Percentiles rank a stretch among this genome's conserved stretches.
phyloP scores from a whole-genome alignment of 2,797 vertebrate species.

The Morus bassanus region DNA sequence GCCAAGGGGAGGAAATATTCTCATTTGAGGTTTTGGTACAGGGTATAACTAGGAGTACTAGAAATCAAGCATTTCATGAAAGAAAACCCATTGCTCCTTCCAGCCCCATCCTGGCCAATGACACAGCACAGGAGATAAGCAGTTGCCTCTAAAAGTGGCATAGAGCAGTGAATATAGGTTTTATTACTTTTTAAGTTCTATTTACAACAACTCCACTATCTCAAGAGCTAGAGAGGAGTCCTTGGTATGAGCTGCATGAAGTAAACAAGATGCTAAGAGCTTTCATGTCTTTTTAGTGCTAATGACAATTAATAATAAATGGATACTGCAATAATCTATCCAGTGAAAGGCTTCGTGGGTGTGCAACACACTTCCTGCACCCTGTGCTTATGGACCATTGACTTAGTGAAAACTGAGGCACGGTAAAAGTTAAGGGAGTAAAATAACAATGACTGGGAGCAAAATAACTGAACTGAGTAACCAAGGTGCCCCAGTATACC shows the following conservation, averaged over 20 bases:
- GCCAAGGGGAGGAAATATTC: neutral
- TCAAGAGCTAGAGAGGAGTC: conserved; percentile 33
- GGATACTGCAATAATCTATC: neutral
- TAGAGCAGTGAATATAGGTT: neutral
- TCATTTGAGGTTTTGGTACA: neutral
- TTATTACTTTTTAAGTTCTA: conserved; percentile 30
- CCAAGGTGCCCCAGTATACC: neutral
- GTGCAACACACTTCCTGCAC: neutral
- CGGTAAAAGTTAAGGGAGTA: neutral
- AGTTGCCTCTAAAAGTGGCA: neutral
- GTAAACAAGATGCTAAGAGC: conserved; percentile 61
- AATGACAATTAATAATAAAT: conserved; percentile 66
- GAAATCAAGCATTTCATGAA: neutral
- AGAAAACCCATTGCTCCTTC: neutral
- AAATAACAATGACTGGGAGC: neutral
- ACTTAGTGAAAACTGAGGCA: neutral
- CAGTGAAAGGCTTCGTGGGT: neutral
- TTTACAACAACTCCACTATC: conserved; percentile 26
- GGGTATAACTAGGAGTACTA: neutral
- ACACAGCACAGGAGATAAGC: neutral
- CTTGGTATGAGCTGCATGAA: conserved; percentile 14
- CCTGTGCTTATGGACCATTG: neutral
- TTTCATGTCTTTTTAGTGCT: conserved; percentile 50
- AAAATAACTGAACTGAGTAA: neutral
- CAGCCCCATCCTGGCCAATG: neutral